phyloP scores from a whole-genome alignment of 2,113 vertebrate species.

The Psittacula cyanocephala region DNA sequence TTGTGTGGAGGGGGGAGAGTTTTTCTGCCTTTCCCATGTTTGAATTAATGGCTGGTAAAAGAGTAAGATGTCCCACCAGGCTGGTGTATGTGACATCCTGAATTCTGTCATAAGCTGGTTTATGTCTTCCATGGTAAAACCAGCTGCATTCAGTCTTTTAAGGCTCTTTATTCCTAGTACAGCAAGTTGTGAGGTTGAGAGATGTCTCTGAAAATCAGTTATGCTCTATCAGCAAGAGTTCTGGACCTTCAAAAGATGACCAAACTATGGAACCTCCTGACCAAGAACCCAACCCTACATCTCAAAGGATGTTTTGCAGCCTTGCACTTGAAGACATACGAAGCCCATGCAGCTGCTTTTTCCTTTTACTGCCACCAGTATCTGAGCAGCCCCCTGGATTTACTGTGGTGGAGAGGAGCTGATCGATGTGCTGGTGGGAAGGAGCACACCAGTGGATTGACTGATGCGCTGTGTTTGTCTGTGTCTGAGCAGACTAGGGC shows the following conservation, averaged over 20 bases:
- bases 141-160: neutral
- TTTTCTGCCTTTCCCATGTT: neutral
- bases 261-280: neutral
- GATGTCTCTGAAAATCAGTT: neutral
- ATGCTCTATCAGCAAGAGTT: neutral
- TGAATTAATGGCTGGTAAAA: neutral
- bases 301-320: neutral
- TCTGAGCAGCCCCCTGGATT: neutral
- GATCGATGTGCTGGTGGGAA: neutral
- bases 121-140: neutral
- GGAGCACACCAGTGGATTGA: neutral
- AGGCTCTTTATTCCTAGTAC: neutral
- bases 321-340: neutral
- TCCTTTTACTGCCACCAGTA: neutral
- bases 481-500: neutral
- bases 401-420: neutral
- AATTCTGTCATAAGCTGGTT: neutral
- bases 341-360: neutral
- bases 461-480: neutral
- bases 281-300: neutral
- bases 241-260: neutral
- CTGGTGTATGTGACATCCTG: neutral
- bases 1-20: rapidly evolving
- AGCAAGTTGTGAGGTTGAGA: rapidly evolving
- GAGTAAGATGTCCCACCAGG: neutral